phyloP scores from a whole-genome alignment of 2,888 invertebrate species.

The Elgonia sp. region DNA sequence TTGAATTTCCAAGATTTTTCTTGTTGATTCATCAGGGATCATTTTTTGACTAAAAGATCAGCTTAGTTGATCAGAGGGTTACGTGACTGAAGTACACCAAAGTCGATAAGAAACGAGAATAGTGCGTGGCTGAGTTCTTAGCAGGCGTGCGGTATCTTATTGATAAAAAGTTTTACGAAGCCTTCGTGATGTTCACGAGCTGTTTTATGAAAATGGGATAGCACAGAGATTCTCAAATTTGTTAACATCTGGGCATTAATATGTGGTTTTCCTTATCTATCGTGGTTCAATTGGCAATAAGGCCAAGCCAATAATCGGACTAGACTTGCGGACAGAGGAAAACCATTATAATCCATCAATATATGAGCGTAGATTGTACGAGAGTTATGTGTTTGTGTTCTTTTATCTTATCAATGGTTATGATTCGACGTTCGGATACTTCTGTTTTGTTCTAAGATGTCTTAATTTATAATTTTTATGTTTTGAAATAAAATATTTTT shows the following conservation, averaged over 20 bases:
- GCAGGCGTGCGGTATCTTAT: background rate
- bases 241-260: background rate
- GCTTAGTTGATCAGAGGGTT: too few relatives aligned
- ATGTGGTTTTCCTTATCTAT: conserved; percentile 3
- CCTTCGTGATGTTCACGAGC: background rate
- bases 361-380: background rate
- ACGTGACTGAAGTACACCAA: too few relatives aligned
- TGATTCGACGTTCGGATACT: background rate
- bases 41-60: too few relatives aligned
- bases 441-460: background rate
- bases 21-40: too few relatives aligned
- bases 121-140: background rate
- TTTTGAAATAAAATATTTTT: too few relatives aligned
- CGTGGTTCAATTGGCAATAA: conserved; percentile 11
- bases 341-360: conserved; percentile 3
- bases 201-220: conserved; percentile 5
- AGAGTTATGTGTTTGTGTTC: conserved; percentile 5
- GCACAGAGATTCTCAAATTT: background rate
- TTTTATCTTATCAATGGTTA: conserved; percentile 26
- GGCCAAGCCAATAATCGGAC: conserved; percentile 4
- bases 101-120: conserved; percentile 3
- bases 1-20: too few relatives aligned
- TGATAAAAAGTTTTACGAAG: conserved; percentile 18
- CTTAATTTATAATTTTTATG: too few relatives aligned
- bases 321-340: background rate